Base-by-base conservation (phyloP, 2,113 vertebrate species). In the Epinephelus cyanopodus region DNA sequence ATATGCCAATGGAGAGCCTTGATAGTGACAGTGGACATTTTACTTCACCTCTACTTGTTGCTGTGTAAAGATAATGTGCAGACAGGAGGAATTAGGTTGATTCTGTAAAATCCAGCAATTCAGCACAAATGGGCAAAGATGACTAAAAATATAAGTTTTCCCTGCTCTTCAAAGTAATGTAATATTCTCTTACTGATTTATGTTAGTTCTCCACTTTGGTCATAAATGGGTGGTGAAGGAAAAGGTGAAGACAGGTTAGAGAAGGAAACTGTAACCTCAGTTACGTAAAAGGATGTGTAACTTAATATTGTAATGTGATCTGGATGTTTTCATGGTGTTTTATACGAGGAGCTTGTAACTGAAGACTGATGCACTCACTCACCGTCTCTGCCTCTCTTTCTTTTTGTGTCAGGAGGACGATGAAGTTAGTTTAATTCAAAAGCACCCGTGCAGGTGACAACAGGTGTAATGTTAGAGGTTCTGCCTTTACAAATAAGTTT, bases 281-380 rank as follows among this genome's bases (percentile, higher is more conserved):
- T 50, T 70, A 27, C 25, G 10, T 62, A 67, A 27, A 71, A 53
- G 42, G 15, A 39, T 2, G 2, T 23, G 82, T 61, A 90, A 90
- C 33, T 58, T 29, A 66, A 81, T 54, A 85, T 4, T 57, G 68
- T 7, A 52, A 86, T 39, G 67, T 71, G 75, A 91, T 79, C 75
- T 3, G 45, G 47, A 52, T 56, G 76, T 68, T 77, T 69, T 87
- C 56, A 66, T 54, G 15, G 58, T 52, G 67, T 74, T 81, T 87
- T 60, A 29, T 18, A 37, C 0, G 12, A 62, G 42, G 68, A 70
- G 29, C 29, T 50, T 6, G 86, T 83, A 86, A 86, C 77, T 58
- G 42, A 47, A 81, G 76, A 89, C 60, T 69, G 6, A 25, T 11
- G 0, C 29, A 21, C 10, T 21, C 23, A 0, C 11, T 45, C 14